A percentile compares a stretch with the other conserved stretches of the same genome.
Conservation (phyloP, 2,888 invertebrate species). For the Cataglyphis altisquamis region DNA sequence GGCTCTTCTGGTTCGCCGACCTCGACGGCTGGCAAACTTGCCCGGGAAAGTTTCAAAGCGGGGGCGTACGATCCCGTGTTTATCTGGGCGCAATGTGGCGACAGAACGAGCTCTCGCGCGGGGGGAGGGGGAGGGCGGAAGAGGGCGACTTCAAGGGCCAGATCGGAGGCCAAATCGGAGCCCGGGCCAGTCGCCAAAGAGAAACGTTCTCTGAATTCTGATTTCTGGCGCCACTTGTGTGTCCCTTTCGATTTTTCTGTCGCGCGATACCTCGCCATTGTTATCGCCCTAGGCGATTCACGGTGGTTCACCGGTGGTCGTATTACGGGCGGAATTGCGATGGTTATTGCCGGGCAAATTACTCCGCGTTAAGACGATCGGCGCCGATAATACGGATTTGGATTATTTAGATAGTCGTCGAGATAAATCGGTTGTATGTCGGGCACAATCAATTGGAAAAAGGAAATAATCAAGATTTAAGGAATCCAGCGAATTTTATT, state of each 20-base stretch:
- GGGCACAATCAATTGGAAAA: neutral
- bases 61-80: slow-evolving; percentile 69
- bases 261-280: slow-evolving; percentile 26
- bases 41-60: slow-evolving; percentile 61
- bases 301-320: neutral
- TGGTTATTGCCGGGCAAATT: slow-evolving; percentile 29
- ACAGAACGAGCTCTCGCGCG: slow-evolving; percentile 24
- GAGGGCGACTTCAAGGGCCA: slow-evolving; percentile 34
- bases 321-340: neutral
- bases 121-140: neutral
- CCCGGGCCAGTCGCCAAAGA: slow-evolving; percentile 49
- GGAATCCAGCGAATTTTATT: neutral
- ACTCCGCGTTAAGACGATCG: slow-evolving; percentile 13
- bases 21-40: slow-evolving; percentile 58
- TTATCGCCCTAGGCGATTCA: slow-evolving; percentile 15
- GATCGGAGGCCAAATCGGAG: neutral
- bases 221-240: slow-evolving; percentile 60
- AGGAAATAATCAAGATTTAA: neutral
- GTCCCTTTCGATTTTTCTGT: slow-evolving; percentile 63
- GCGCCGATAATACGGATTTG: neutral
- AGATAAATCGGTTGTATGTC: neutral
- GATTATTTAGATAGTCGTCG: slow-evolving; percentile 19
- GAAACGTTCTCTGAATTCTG: slow-evolving; percentile 70
- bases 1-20: slow-evolving; percentile 48
- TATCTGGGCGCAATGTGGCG: slow-evolving; percentile 64